Conservation (phyloP, 1,140 invertebrate species). For the Drosophila obscura region DNA sequence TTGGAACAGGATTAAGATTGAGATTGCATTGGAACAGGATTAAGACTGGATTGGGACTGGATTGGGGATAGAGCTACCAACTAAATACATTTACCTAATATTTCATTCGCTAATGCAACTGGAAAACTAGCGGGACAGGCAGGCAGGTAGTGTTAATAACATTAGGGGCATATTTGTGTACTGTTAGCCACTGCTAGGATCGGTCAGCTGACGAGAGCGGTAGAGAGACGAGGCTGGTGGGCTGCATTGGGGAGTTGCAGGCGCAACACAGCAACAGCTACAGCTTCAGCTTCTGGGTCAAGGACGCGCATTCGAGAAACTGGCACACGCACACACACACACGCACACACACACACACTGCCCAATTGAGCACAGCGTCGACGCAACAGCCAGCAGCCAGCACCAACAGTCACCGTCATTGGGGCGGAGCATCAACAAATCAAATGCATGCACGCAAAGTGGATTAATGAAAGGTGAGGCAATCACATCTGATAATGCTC, state of each 20-base stretch:
- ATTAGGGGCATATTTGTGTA: no score
- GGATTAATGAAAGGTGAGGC: no score
- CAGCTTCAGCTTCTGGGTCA: conserved; percentile 36
- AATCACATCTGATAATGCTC: no score
- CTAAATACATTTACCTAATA: no score
- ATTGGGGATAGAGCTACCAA: no score
- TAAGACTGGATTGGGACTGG: no score
- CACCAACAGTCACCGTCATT: conserved; percentile 15
- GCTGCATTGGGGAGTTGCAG: neutral
- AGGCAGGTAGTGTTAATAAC: no score
- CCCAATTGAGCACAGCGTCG: conserved; percentile 27
- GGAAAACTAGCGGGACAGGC: no score
- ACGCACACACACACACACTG: neutral
- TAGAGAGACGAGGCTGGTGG: neutral
- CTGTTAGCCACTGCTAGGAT: no score
- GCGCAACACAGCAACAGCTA: neutral
- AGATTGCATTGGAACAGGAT: no score
- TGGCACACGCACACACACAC: conserved; percentile 23
- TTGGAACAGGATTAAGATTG: no score
- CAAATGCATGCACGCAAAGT: conserved; percentile 1
- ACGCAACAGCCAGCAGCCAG: conserved; percentile 8
- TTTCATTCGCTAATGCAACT: no score
- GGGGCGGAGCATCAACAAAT: conserved; percentile 19
- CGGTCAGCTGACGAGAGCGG: neutral
- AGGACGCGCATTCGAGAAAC: conserved; percentile 43